Base-by-base conservation (phyloP, 2,113 vertebrate species). In the Oryzias curvinotus region DNA sequence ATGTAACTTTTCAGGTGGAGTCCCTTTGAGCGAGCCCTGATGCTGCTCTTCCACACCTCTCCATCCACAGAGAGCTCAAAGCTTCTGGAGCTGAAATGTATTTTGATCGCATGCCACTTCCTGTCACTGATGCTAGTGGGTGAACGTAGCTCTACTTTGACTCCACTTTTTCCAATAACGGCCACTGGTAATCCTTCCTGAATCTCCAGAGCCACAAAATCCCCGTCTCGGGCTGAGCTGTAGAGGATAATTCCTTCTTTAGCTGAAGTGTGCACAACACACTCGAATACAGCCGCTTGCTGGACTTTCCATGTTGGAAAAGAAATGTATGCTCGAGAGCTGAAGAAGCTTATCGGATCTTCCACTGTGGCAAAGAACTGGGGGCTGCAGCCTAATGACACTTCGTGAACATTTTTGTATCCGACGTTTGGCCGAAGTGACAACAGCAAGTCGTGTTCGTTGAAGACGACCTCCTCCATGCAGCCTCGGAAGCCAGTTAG, bases 261-360 rank as follows among this genome's bases (percentile, higher is more conserved):
- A 69, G 85, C 81, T 58, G 88, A 92, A 3, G 94, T 94, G 79
- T 94, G 93, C 30, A 97, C 62, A 4, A 89, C 54, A 81, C 71
- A 95, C 61, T 95, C 86, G 14, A 96, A 88, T 7, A 73, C 6
- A 7, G 91, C 90, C 14, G 89, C 90, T 0, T 81, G 47, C 1
- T 78, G 87, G 48, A 85, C 4, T 1, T 75, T 90, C 93, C 92
- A 95, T 0, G 77, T 58, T 17, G 93, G 89, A 75, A 97, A 88
- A 43, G 91, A 91, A 69, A 96, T 52, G 28, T 92, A 97, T 15
- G 95, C 95, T 73, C 90, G 93, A 5, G 96, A 95, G 78, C 95
- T 99, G 81, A 97, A 98, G 78, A 97, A 96, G 85, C 90, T 97
- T 65, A 98, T 87, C 1, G 95, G 81, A 13, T 97, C 93, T 41